Conservation (phyloP, 1,140 invertebrate species). For the Hycleus phaleratus region DNA sequence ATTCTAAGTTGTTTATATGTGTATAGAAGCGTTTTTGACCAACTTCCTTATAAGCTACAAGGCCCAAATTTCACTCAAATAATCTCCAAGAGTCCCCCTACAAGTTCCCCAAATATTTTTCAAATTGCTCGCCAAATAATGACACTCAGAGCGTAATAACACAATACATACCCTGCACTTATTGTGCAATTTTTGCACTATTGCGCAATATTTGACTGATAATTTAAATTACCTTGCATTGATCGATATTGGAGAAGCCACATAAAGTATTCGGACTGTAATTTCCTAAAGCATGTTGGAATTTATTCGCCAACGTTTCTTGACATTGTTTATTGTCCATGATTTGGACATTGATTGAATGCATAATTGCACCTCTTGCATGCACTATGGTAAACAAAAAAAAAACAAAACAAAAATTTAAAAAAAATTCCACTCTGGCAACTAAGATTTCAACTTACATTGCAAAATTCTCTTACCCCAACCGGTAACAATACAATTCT, state of each 20-base stretch:
- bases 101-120: too few relatives aligned
- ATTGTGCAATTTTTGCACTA: too few relatives aligned
- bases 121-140: too few relatives aligned
- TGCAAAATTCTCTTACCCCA: constrained; percentile 73
- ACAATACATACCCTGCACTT: too few relatives aligned
- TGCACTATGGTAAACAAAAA: constrained; percentile 47
- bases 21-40: too few relatives aligned
- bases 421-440: neutral
- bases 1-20: too few relatives aligned
- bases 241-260: constrained; percentile 34
- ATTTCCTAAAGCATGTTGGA: constrained; percentile 43
- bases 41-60: too few relatives aligned
- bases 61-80: too few relatives aligned
- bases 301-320: constrained; percentile 46
- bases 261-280: constrained; percentile 44
- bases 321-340: constrained; percentile 53
- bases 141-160: too few relatives aligned
- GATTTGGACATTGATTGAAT: constrained; percentile 60
- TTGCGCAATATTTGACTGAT: too few relatives aligned
- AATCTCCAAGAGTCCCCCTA: too few relatives aligned
- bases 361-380: constrained; percentile 63
- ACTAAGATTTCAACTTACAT: constrained; percentile 47
- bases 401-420: constrained; percentile 20
- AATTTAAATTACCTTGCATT: constrained; percentile 41
- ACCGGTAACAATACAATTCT: constrained; percentile 66